Percentiles rank a stretch among this genome's conserved stretches.
Evolutionary conservation across 2,888 invertebrate species (phyloP).

Genomic region (Cistogaster globosa): DNA sequence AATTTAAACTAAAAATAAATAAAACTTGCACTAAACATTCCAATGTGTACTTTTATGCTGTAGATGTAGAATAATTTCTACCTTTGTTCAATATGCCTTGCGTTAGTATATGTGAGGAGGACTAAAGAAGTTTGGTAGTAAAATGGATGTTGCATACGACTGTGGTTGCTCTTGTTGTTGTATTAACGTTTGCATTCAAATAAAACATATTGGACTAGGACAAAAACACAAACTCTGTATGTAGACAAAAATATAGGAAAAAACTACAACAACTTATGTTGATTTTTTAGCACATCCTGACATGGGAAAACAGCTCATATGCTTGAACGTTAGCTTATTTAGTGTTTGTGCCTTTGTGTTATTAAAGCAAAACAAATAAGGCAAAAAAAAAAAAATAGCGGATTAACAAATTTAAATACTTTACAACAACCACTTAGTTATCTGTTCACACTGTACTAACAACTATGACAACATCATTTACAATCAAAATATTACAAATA

Average conservation of each 20-base stretch:
- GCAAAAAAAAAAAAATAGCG: constrained; percentile 56
- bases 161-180: constrained; percentile 28
- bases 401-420: constrained; percentile 53
- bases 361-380: constrained; percentile 37
- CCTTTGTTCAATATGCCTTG: constrained; percentile 1
- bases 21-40: constrained; percentile 61
- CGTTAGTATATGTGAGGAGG: neutral
- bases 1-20: constrained; percentile 49
- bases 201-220: constrained; percentile 55
- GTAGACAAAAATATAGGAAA: constrained; percentile 22
- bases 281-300: neutral
- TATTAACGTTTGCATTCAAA: constrained; percentile 41
- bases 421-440: constrained; percentile 43
- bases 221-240: constrained; percentile 17
- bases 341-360: neutral
- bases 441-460: constrained; percentile 27
- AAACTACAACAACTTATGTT: constrained; percentile 39
- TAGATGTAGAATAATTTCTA: constrained; percentile 44
- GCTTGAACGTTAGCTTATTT: neutral
- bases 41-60: constrained; percentile 41
- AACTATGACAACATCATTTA: constrained; percentile 47
- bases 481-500: constrained; percentile 25
- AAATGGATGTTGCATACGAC: constrained; percentile 31
- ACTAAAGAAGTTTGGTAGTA: constrained; percentile 5
- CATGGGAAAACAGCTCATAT: neutral